These are phyloP conservation scores for Chamaetylas fuelleborni DNA, from an alignment of 2,113 vertebrate genomes.

Conservation along the genomic window DNA sequence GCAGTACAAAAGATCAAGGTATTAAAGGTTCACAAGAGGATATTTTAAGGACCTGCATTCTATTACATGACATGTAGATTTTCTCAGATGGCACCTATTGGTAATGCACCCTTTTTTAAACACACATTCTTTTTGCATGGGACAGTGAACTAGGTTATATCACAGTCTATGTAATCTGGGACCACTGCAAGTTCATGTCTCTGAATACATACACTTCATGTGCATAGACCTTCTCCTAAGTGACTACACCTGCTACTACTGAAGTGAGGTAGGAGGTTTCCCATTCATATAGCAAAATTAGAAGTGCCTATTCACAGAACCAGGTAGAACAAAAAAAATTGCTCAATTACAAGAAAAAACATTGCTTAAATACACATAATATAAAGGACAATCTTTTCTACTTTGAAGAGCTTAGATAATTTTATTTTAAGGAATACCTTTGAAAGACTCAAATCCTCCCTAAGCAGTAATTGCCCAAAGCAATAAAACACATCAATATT, in stretches of 20 bases:
- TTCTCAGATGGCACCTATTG: neutral
- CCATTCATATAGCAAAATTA: neutral
- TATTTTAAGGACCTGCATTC: neutral
- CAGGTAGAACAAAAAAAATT: neutral
- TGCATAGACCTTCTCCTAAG: neutral
- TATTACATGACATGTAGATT: neutral
- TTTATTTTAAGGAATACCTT: slow-evolving; percentile 23
- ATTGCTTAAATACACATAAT: neutral
- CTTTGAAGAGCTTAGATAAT: neutral
- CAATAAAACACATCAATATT: slow-evolving; percentile 9
- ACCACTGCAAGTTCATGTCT: neutral
- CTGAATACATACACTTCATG: neutral
- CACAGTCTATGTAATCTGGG: neutral
- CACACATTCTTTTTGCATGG: rapidly evolving
- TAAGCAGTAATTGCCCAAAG: neutral
- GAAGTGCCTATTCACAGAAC: neutral
- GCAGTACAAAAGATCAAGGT: neutral
- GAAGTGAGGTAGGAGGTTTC: neutral
- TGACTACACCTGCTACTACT: neutral
- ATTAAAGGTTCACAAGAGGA: neutral
- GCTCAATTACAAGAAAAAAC: neutral
- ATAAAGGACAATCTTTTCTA: neutral
- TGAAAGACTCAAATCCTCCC: neutral
- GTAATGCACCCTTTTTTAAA: neutral
- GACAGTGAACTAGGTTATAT: neutral